Evolutionary conservation across 2,888 invertebrate species (phyloP).

Genomic region (Slavum lentiscoides): DNA sequence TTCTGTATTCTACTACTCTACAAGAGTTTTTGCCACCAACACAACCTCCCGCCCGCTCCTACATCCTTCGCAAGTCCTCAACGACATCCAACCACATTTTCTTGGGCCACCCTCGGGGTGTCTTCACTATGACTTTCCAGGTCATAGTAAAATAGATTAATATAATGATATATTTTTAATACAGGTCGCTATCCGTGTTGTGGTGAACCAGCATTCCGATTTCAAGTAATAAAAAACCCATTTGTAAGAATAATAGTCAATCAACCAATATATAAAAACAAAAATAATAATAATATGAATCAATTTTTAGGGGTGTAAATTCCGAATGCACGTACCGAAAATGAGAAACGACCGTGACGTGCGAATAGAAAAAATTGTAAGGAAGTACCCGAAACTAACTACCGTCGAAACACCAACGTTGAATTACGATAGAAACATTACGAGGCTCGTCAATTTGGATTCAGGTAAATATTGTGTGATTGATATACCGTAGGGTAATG

Average conservation of each 20-base stretch:
- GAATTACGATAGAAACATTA: neutral
- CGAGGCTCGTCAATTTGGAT: neutral
- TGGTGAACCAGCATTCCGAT: conserved; percentile 79
- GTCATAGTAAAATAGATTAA: neutral
- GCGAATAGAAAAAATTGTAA: neutral
- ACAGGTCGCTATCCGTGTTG: conserved; percentile 76
- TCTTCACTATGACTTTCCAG: too few relatives aligned
- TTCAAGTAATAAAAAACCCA: conserved; percentile 71
- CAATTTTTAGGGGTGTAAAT: conserved; percentile 19
- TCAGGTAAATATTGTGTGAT: neutral
- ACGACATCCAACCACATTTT: too few relatives aligned
- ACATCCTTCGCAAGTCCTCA: too few relatives aligned
- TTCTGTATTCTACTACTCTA: too few relatives aligned
- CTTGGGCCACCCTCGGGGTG: too few relatives aligned
- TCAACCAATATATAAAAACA: neutral
- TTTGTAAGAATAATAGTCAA: conserved; percentile 61
- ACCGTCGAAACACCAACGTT: neutral
- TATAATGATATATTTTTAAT: conserved; percentile 3
- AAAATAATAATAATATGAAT: neutral
- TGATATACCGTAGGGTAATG: too few relatives aligned
- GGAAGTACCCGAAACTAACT: neutral
- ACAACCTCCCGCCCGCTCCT: too few relatives aligned
- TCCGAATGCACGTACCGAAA: conserved; percentile 13
- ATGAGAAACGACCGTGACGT: neutral
- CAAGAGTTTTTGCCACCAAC: too few relatives aligned